Evolutionary conservation across 2,888 invertebrate genomes (phyloP), one percentile per base, ranked within the genome.

Genomic region (Drosophila leonis): DNA sequence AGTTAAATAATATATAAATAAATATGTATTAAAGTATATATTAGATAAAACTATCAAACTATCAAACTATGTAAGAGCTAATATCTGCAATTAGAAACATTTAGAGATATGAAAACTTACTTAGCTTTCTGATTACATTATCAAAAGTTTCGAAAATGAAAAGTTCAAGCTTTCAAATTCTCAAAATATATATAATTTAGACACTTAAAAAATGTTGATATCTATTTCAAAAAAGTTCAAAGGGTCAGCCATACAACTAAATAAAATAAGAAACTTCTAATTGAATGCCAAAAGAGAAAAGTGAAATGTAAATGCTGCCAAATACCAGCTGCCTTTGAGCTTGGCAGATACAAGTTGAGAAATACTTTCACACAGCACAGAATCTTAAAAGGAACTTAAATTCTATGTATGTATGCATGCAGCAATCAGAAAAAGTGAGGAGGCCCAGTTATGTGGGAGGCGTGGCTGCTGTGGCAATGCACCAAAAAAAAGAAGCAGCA

Each of bases 381-480:
- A 31, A 20, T 42, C 39, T 29, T 33, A n/a, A n/a, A n/a, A 20
- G 13, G 15, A 33, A 72, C 42, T 63, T 55, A 12, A 72, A 44
- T 39, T 63, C 63, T 42, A 29, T 31, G 51, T 35, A 12, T 51
- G 55, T 24, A 18, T n/a, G 48, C 48, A 9, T 18, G 39, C 35
- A 35, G 49, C 65, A 35, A 51, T 51, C 42, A 27, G 9, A 46
- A 46, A 46, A 46, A 15, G 1, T 9, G 5, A 8, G 10, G 24
- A 12, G 12, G 6, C n/a, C 5, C 0, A 48, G 48, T n/a, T 37
- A 33, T 52, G 18, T 24, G 37, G 44, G 4, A n/a, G 67, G 54
- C 31, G 44, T 65, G 67, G 42, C 52, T 31, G 67, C 31, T 24
- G 35, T 18, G 49, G 31, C 49, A 31, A 15, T 12, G 18, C 4